Conservation (phyloP, 2,113 vertebrate genomes). For the Barbus barbus region DNA sequence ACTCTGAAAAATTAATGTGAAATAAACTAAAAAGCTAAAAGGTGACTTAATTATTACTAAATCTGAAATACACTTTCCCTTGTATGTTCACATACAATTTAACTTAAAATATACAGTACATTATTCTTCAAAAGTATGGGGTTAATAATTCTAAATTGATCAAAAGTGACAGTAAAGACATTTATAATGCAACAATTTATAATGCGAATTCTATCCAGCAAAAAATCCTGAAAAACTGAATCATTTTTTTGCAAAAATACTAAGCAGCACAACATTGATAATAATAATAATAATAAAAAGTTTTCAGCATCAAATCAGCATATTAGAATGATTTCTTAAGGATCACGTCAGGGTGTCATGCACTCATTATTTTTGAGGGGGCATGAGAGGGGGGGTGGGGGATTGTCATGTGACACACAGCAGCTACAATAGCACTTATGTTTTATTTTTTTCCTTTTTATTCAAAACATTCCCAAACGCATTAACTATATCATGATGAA, state of each 20-base stretch:
- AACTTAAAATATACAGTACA: neutral
- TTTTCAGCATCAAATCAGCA: neutral
- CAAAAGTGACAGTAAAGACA: neutral
- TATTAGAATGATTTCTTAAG: neutral
- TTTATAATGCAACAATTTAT: neutral
- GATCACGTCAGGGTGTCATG: no score
- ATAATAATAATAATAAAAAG: no score
- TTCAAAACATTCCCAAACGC: no score
- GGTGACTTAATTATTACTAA: neutral
- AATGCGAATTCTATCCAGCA: no score
- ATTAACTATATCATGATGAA: no score
- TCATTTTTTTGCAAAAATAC: neutral
- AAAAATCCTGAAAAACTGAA: neutral
- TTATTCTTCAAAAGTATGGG: neutral
- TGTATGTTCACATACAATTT: neutral
- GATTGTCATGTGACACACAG: no score
- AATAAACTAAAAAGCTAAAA: neutral
- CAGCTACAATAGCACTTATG: no score
- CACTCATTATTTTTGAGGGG: no score
- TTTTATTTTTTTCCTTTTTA: no score
- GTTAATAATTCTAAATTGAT: neutral
- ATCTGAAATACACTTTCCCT: neutral
- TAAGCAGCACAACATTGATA: neutral
- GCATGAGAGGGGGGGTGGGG: no score
- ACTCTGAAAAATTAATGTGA: neutral